These are phyloP conservation scores for Oncorhynchus tshawytscha DNA, from an alignment of 2,113 vertebrate genomes.

Conservation along the genomic window DNA sequence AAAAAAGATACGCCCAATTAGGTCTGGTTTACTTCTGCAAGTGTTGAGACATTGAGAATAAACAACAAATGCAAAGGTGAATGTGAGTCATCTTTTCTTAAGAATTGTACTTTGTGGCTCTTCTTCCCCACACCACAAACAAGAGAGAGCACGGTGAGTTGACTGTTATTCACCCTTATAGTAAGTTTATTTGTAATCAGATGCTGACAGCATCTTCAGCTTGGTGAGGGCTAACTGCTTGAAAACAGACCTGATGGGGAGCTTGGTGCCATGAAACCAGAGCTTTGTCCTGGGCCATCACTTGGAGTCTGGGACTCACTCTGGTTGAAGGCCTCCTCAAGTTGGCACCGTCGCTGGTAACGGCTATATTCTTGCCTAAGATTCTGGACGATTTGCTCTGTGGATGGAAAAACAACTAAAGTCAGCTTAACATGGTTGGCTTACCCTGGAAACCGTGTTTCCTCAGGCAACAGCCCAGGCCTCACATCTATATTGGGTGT, in stretches of 20 bases:
- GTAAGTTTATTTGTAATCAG: too few relatives aligned
- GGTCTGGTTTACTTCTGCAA: background rate
- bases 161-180: too few relatives aligned
- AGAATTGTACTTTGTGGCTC: too few relatives aligned
- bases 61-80: too few relatives aligned
- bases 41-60: too few relatives aligned
- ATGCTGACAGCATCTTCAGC: too few relatives aligned
- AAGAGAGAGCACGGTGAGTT: too few relatives aligned
- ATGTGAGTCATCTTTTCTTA: too few relatives aligned
- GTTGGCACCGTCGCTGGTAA: conserved; percentile 71
- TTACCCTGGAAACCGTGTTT: background rate
- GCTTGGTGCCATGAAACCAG: conserved; percentile 61
- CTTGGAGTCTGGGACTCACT: conserved; percentile 59
- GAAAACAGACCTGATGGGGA: conserved; percentile 73
- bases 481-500: background rate
- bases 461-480: background rate
- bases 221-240: background rate
- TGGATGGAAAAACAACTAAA: conserved; percentile 19
- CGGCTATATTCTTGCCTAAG: conserved; percentile 75
- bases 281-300: conserved; percentile 60
- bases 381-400: conserved; percentile 77
- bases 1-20: background rate
- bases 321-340: conserved; percentile 71
- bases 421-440: background rate
- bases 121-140: too few relatives aligned